phyloP scores from a whole-genome alignment of 2,113 vertebrate genomes.

The Nyctibius bracteatus region DNA sequence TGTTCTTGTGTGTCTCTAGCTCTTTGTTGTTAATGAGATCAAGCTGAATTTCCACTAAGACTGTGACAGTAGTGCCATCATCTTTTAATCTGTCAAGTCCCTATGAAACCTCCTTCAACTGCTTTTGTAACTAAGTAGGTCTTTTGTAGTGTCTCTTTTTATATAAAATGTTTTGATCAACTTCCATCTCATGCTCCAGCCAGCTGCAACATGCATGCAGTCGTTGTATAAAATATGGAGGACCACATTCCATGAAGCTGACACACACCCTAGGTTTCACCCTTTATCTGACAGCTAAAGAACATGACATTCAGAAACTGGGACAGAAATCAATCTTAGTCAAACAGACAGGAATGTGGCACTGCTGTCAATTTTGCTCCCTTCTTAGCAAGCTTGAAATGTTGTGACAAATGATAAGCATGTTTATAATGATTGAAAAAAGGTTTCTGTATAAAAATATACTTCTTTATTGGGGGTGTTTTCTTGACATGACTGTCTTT shows the following conservation, averaged over 20 bases:
- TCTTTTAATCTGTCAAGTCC: conserved; percentile 6
- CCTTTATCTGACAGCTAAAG: not conserved
- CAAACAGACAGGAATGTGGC: not conserved
- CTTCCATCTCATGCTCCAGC: not conserved
- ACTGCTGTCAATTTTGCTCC: not conserved
- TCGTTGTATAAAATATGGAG: not conserved
- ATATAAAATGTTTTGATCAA: conserved; percentile 13
- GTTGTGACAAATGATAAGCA: not conserved
- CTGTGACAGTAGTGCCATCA: not conserved
- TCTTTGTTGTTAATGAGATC: conserved; percentile 31
- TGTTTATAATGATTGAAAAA: not conserved
- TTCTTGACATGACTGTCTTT: not conserved
- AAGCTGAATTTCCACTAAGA: conserved; percentile 7
- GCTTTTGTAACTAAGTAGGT: not conserved
- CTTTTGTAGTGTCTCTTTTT: not conserved
- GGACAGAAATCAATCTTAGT: not conserved
- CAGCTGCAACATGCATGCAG: not conserved
- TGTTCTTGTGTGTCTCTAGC: not conserved
- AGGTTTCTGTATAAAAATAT: not conserved
- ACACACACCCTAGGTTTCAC: not conserved
- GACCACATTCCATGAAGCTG: not conserved
- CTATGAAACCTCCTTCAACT: not conserved
- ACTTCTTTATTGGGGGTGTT: not conserved
- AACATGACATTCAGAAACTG: not conserved
- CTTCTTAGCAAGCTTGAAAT: not conserved